Conservation (phyloP, 2,888 invertebrate species). For the Melanchra persicariae region DNA sequence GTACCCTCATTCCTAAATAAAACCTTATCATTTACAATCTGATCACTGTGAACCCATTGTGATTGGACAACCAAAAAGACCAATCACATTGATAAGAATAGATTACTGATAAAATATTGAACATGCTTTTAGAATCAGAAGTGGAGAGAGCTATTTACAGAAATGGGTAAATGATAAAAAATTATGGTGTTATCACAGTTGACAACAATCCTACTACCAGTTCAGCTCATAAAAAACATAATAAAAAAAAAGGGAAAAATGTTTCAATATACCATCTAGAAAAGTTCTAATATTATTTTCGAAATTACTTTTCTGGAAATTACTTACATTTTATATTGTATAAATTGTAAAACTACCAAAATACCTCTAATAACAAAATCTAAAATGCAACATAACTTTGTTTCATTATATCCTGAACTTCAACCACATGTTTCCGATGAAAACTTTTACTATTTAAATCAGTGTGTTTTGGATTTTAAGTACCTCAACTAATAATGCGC, state of each 20-base stretch:
- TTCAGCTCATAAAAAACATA: too few species aligned
- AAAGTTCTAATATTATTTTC: neutral
- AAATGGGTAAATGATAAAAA: conserved; percentile 11
- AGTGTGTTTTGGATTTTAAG: neutral
- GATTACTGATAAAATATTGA: neutral
- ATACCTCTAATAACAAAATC: neutral
- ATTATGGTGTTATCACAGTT: conserved; percentile 5
- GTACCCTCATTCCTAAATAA: neutral
- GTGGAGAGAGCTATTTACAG: neutral
- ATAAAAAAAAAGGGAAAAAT: neutral
- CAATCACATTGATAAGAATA: neutral
- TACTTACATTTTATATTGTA: neutral
- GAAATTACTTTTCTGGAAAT: neutral
- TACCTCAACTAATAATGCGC: neutral
- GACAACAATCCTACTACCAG: neutral
- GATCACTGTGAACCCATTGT: neutral
- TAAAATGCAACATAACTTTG: neutral
- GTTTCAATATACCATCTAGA: neutral
- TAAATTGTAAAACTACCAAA: neutral
- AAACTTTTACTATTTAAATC: neutral
- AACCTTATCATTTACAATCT: neutral
- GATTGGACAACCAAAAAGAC: neutral
- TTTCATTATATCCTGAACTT: neutral
- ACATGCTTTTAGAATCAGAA: conserved; percentile 19
- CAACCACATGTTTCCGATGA: neutral